Evolutionary conservation across 2,888 invertebrate species (phyloP).

Genomic region (Augiades crinisus): DNA sequence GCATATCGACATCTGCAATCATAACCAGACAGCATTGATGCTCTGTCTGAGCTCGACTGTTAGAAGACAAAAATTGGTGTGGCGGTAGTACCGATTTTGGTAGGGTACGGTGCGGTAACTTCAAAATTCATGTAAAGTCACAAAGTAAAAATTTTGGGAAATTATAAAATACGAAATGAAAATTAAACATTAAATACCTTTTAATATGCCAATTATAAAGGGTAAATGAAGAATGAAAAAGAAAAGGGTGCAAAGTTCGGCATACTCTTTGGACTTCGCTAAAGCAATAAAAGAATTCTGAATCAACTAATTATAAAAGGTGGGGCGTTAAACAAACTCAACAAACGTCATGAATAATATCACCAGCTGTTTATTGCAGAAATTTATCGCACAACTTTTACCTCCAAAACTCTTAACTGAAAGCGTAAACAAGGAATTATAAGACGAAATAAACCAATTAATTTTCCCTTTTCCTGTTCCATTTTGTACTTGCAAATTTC

Average conservation of each 20-base stretch:
- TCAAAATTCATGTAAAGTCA: no score
- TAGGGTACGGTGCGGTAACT: no score
- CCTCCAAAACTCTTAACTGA: constrained; percentile 65
- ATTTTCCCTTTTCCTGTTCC: constrained; percentile 40
- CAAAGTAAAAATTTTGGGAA: no score
- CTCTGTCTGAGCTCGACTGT: no score
- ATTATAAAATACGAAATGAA: neutral
- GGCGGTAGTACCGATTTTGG: no score
- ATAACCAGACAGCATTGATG: no score
- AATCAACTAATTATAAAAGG: constrained; percentile 64
- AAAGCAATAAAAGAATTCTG: constrained; percentile 52
- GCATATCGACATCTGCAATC: no score
- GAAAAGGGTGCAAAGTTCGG: constrained; percentile 18
- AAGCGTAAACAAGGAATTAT: constrained; percentile 69
- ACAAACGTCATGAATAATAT: constrained; percentile 72
- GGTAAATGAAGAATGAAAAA: no score
- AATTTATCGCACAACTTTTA: constrained; percentile 70
- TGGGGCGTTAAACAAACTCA: constrained; percentile 67
- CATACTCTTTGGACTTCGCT: constrained; percentile 30
- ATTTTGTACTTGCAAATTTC: constrained; percentile 19
- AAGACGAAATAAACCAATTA: constrained; percentile 58
- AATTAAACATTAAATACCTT: neutral
- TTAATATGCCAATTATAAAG: constrained; percentile 30
- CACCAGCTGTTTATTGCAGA: constrained; percentile 69
- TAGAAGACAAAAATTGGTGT: no score